Base-by-base conservation (phyloP, 2,888 invertebrate species). In the Altica lythri region DNA sequence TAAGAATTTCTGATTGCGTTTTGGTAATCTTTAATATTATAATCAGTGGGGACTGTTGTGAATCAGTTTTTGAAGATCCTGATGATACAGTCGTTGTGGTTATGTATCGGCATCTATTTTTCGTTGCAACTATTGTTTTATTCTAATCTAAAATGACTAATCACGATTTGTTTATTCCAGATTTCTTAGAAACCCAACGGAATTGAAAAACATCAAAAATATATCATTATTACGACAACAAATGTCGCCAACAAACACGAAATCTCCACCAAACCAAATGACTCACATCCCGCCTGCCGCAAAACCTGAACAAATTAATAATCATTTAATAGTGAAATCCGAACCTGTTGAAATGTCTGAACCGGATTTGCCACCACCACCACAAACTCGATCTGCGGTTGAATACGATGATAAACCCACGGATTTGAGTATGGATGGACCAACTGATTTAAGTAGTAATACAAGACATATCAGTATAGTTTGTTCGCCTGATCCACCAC, bases 171-270 rank as follows among this genome's bases (percentile, higher is more conserved):
- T 62, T 59, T 57, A 61, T 72, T 77, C 5, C 78, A 92, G 92
- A 75, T 95, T 96, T 77, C 81, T 96, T 64, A 85, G 95, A 62
- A 94, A 95, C 76, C 95, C 95, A 46, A 90, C 91, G 29, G 95
- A 94, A 78, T 80, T 96, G 68, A 95, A 95, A 72, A 94, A 91
- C 76, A 95, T 95, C 62, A 94, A 94, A 75, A 94, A 94, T 74
- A 93, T 94, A 68, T 93, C 93, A 5, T 78, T 93, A 56, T 78
- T 95, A 63, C 82, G 93, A 42, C 92, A 93, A 74, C 89, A 88
- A 75, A 84, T 83, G 60, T 82, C 84, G n/a, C 73, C 73, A 4
- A 70, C 72, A 13, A 67, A 61, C 40, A 62, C 63, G 1, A 40
- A 68, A 56, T 61, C 67, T 8, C 62, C 72, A 52, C 38, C 61